Base-by-base conservation (phyloP, 2,888 invertebrate species). In the Cephus runcator region DNA sequence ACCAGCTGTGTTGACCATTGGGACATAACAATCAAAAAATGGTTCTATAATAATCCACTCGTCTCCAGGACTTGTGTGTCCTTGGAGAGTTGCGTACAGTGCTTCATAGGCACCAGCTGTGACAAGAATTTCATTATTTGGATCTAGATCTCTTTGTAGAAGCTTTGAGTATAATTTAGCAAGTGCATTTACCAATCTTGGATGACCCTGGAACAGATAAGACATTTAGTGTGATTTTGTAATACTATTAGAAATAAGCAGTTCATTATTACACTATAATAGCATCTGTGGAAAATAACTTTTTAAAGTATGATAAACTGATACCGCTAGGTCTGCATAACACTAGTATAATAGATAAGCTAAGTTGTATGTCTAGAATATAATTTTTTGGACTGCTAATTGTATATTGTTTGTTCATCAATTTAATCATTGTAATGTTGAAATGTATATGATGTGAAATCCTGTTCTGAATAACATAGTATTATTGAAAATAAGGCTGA, bases 1-100 rank as follows among this genome's bases (percentile, higher is more conserved):
- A 1, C 98, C 97, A 2, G 98, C 98, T 85, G 95, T 94, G 84
- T 93, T 94, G 23, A 98, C 96, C 97, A 99, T 98, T 1, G 98
- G 98, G 84, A 96, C 97, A 88, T 99, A 99, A 89, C 99, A 99
- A 92, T 99, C 99, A 90, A 98, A 99, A 92, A 96, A 99, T 0
- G 99, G 99, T 91, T 99, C 99, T 83, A 99, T 98, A 34, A 99
- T 97, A 80, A 99, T 98, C 78, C 98, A 98, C 93, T 98, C 97
- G 90, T 97, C 97, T 0, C 96, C 98, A 1, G 94, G 94, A 85
- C 97, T 96, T 12, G 99, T 95, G 88, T 98, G 96, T 11, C 98
- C 97, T 90, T 96, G 94, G 81, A 99, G 95, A 12, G 97, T 92
- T 75, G 96, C 95, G 92, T 96, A 99, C 0, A 99, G 92, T 0